Base-by-base conservation (phyloP, 2,888 invertebrate species). In the Orthonychiurus folsomi region DNA sequence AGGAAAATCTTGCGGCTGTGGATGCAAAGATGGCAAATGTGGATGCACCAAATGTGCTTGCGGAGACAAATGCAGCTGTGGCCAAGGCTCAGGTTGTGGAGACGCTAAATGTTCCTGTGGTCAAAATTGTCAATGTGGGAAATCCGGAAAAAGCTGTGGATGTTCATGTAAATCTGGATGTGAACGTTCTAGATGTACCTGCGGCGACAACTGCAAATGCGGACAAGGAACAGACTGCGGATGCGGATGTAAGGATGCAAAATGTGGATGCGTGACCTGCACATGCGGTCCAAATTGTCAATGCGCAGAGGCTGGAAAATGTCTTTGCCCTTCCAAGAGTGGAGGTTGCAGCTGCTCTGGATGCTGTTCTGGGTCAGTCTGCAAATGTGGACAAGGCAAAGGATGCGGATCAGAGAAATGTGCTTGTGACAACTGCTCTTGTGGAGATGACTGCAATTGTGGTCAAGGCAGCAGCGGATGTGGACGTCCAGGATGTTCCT, bases 131-230 rank as follows among this genome's bases (percentile, higher is more conserved):
- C 37, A 37, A 37, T 37, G 37, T 37, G 37, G 37, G 15, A 37
- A 37, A 5, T 37, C 37, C 15, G 37, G 37, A 5, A n/a, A n/a
- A n/a, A 15, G 37, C 37, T 37, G 37, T 15, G 15, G 15, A 37
- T 37, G 37, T 37, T 37, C 37, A 9, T 5, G 37, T 9, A 37
- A 37, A 37, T 37, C 37, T 37, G 37, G 37, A 37, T 37, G 37
- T 37, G 37, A 37, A 9, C 15, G 37, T 37, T 37, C 15, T 37
- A 15, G 27, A n/a, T 26, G 56, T 18, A 15, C 18, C 56, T 56
- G 56, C 28, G 28, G 12, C 9, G 50, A 12, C 3, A 20, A 75
- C 73, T 83, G 83, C 77, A 79, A 80, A 24, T 83, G 83, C 75
- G 15, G 3, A 15, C 18, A n/a, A 5, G 47, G 50, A n/a, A 26